Evolutionary conservation across 2,888 invertebrate species (phyloP), one percentile per base, ranked within the genome.

Genomic region (Rosalia funebris): DNA sequence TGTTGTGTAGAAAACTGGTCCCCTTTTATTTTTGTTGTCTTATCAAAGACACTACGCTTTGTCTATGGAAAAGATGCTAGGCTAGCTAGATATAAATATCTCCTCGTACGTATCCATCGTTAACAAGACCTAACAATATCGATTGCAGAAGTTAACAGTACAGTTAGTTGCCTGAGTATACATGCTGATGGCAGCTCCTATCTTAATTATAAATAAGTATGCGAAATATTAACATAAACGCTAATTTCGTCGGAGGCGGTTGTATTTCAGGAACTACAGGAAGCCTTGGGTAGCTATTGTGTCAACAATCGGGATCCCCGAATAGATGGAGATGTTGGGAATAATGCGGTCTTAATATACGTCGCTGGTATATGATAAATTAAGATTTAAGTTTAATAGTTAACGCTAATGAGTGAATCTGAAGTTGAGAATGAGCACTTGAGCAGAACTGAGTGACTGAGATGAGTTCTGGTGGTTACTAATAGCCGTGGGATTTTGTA

Each of bases 321-420:
- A 57, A 57, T 53, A 57, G 57, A 57, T 61, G 53, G 52, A 53
- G 15, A 47, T 15, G 54, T 48, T 46, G 45, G n/a, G 37, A 62
- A 57, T 56, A 42, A 57, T 44, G 37, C 41, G 36, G 57, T 57
- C 37, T 57, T 62, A 48, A 57, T 45, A 46, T 44, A 54, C 47
- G 53, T 45, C 57, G 44, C 44, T 62, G 46, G 46, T 44, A 41
- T 57, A 45, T 54, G 57, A 57, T 57, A 53, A 62, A 62, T 57
- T 54, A 54, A 62, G 54, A 62, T 7, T 3, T 61, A 53, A 56
- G 48, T 42, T 53, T 61, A 47, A 53, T 39, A 48, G 47, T 53
- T 42, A 53, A 53, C 17, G n/a, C 19, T 34, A 10, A 15, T 12
- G 19, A 36, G 17, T 19, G 9, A 46, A 31, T 32, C 11, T 46